Base-by-base conservation (phyloP, 1,140 invertebrate genomes). In the Procambarus clarkii region DNA sequence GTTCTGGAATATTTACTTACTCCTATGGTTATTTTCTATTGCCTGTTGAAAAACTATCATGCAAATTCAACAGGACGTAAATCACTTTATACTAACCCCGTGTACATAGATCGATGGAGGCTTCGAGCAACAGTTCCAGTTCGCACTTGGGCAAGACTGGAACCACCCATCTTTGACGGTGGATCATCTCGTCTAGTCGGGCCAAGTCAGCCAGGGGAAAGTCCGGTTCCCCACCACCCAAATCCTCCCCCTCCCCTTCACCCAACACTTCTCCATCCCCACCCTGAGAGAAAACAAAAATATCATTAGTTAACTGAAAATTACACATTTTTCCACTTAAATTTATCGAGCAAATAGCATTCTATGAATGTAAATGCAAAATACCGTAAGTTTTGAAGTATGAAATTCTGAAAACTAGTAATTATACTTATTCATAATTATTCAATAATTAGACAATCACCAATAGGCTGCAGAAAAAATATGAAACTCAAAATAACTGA, bases 61-160 rank as follows among this genome's bases (percentile, higher is more conserved):
- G 48, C 4, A 84, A 18, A 69, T 7, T 2, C 18, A 46, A 46
- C 13, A 46, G 2, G 8, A 58, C 13, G 21, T 50, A 18, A 34
- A 34, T 34, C 34, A 34, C 34, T 34, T 34, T 3, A 50, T 45
- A 79, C 78, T 79, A 95, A 97, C 97, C 97, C 95, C 96, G 96
- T 95, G 96, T 96, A 93, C 97, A 97, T 83, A 98, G 95, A 93
- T 98, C 97, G 93, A 98, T 98, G 87, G 98, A 96, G 92, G 98
- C 97, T 95, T 98, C 96, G 81, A 99, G 95, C 81, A 99, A 96
- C 93, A 97, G 96, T 95, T 99, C 98, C 93, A 99, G 95, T 95
- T 99, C 98, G 95, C 98, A 98, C 93, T 98, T 98, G 8, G 98
- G 98, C 93, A 99, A 95, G 64, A 99, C 98, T 74, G 98, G 98